Evolutionary conservation across 2,888 invertebrate genomes (phyloP).

Genomic region (Tinea semifulvella): DNA sequence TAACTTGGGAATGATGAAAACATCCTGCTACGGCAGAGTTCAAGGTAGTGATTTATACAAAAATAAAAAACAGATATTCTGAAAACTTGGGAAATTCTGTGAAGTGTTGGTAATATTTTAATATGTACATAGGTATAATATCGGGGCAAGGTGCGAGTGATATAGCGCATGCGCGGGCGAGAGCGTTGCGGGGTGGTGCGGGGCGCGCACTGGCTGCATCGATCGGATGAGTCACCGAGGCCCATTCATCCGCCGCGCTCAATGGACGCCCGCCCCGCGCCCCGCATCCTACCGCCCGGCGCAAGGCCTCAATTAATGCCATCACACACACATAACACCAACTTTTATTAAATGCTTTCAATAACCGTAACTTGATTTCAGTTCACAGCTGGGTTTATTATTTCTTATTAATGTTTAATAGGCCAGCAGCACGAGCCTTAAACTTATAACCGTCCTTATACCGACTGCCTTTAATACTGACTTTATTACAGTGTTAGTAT

Average conservation of each 20-base stretch:
- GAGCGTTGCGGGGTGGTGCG: slow-evolving; percentile 18
- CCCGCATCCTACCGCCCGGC: slow-evolving; percentile 39
- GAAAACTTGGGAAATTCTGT: too few relatives aligned
- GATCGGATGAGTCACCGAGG: slow-evolving; percentile 60
- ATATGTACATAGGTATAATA: background rate
- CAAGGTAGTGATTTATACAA: too few relatives aligned
- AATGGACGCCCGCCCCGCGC: slow-evolving; percentile 50
- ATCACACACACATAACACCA: slow-evolving; percentile 39
- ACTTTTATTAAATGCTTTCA: slow-evolving; percentile 15
- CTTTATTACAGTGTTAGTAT: too few relatives aligned
- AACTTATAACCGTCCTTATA: too few relatives aligned
- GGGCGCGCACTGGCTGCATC: slow-evolving; percentile 33
- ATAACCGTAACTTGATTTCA: too few relatives aligned
- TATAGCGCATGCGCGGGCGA: slow-evolving; percentile 9
- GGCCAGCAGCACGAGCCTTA: too few relatives aligned
- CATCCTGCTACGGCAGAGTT: too few relatives aligned
- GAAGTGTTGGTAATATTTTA: background rate
- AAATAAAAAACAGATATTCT: too few relatives aligned
- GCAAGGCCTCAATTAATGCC: slow-evolving; percentile 54
- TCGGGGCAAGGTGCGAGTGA: slow-evolving; percentile 6
- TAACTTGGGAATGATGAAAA: too few relatives aligned
- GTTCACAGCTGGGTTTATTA: too few relatives aligned
- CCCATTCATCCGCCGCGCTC: slow-evolving; percentile 63
- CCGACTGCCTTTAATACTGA: too few relatives aligned
- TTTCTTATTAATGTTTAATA: too few relatives aligned